phyloP scores from a whole-genome alignment of 2,797 vertebrate genomes.

The Cryptoprocta ferox region DNA sequence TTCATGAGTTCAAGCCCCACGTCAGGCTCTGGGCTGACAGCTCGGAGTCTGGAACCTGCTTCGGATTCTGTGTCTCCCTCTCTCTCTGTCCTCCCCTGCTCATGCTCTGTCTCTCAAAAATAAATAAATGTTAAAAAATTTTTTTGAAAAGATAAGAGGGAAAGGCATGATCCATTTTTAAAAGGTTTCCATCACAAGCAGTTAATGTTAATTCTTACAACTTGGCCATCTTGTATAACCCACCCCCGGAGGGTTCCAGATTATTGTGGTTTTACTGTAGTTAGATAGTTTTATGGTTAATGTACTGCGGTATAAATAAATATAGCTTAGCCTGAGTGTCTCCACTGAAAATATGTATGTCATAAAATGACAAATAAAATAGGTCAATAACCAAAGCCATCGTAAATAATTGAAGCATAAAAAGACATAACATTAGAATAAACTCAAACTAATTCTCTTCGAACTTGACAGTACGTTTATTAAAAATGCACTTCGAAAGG shows the following conservation, averaged over 20 bases:
- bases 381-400: constrained; percentile 47
- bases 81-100: too few relatives aligned
- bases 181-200: constrained; percentile 29
- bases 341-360: constrained; percentile 70
- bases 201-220: constrained; percentile 51
- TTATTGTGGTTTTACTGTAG: constrained; percentile 50
- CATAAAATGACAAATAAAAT: constrained; percentile 72
- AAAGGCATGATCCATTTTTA: not conserved
- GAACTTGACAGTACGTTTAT: not conserved
- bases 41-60: too few relatives aligned
- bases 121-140: too few relatives aligned
- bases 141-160: not conserved
- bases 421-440: constrained; percentile 34
- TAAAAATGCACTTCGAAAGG: constrained; percentile 20
- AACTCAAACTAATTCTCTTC: constrained; percentile 31
- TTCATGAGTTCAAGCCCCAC: too few relatives aligned
- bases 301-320: constrained; percentile 67
- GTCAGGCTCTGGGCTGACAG: too few relatives aligned
- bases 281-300: constrained; percentile 73
- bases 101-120: too few relatives aligned
- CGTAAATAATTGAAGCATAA: constrained; percentile 59
- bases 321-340: constrained; percentile 54
- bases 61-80: too few relatives aligned
- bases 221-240: constrained; percentile 41
- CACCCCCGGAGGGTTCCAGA: constrained; percentile 35